phyloP scores from a whole-genome alignment of 2,888 invertebrate species.

The Endomychus coccineus region DNA sequence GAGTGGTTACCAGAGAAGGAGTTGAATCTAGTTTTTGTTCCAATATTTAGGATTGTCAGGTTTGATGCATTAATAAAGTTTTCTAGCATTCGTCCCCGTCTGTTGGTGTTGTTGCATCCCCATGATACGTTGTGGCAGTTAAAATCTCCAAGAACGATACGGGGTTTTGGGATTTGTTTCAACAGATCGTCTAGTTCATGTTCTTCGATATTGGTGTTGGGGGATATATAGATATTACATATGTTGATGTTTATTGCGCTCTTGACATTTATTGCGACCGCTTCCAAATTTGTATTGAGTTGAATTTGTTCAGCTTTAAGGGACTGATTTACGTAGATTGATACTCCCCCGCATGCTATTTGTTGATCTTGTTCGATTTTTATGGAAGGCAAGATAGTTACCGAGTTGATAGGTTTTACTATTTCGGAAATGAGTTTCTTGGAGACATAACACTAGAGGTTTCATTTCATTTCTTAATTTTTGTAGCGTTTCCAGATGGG shows the following conservation, averaged over 20 bases:
- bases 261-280: constrained; percentile 12
- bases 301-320: constrained; percentile 10
- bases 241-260: constrained; percentile 17
- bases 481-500: constrained; percentile 5
- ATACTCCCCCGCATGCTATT: constrained; percentile 16
- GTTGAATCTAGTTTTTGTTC: constrained; percentile 9
- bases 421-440: constrained; percentile 17
- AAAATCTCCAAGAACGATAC: constrained; percentile 25
- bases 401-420: constrained; percentile 4
- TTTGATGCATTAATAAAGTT: constrained; percentile 15
- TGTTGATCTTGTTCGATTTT: constrained; percentile 9
- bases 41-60: constrained; percentile 12
- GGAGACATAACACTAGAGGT: constrained; percentile 4
- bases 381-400: constrained; percentile 10
- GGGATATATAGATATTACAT: constrained; percentile 17
- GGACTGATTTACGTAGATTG: constrained; percentile 2
- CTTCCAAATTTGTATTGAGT: constrained; percentile 15
- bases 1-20: constrained; percentile 7
- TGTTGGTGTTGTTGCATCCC: constrained; percentile 16
- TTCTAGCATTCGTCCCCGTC: constrained; percentile 20
- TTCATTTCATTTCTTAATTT: not conserved
- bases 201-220: constrained; percentile 1
- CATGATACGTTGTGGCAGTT: constrained; percentile 22
- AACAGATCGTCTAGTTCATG: constrained; percentile 15
- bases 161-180: constrained; percentile 23